Evolutionary conservation across 2,113 vertebrate species (phyloP).

Genomic region (Myrmophylax atrothorax): DNA sequence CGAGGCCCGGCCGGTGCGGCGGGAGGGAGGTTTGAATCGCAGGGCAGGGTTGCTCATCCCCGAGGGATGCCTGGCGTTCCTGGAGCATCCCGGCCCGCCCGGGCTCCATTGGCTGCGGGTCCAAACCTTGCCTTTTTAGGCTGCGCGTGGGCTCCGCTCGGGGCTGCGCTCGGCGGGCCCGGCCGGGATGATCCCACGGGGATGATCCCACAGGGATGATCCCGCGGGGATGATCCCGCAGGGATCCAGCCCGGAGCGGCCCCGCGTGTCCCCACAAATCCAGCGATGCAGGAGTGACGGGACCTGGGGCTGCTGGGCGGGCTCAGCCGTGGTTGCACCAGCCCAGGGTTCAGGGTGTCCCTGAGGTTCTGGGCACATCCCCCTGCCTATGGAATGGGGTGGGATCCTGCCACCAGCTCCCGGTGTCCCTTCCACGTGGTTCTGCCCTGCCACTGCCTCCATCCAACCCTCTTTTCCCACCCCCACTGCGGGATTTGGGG

Average conservation of each 20-base stretch:
- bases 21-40: no score
- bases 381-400: rapidly evolving
- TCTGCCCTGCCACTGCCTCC: background rate
- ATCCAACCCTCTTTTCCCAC: rapidly evolving
- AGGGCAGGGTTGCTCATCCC: background rate
- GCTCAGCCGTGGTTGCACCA: rapidly evolving
- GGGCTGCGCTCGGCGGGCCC: background rate
- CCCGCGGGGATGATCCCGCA: no score
- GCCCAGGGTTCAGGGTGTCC: rapidly evolving
- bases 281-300: rapidly evolving
- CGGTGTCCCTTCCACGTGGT: rapidly evolving
- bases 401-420: background rate
- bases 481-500: background rate
- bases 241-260: background rate
- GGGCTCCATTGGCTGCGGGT: slow-evolving; percentile 20
- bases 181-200: background rate
- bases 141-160: background rate
- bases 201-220: background rate
- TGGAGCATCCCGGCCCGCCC: background rate
- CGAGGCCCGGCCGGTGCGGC: background rate
- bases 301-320: rapidly evolving
- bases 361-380: background rate
- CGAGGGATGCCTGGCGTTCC: slow-evolving; percentile 41
- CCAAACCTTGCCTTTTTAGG: slow-evolving; percentile 64
- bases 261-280: rapidly evolving